Base-by-base conservation (phyloP, 1,140 invertebrate genomes). In the Sminthurinus signatus region DNA sequence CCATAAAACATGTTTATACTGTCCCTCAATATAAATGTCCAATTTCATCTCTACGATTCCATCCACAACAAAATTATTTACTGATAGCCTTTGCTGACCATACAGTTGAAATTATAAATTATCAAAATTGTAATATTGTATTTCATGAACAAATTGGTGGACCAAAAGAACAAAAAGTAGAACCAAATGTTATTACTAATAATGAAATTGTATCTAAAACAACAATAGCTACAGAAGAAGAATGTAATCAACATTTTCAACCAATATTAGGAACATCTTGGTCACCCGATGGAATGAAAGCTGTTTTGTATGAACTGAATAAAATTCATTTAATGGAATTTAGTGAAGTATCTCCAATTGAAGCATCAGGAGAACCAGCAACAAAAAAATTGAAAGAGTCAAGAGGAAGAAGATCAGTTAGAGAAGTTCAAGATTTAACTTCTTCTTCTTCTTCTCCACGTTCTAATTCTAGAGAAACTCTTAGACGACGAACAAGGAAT, bases 51-150 rank as follows among this genome's bases (percentile, higher is more conserved):
- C 5, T 65, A 19, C 2, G 25, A 46, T 68, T 71, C 29, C 65
- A 71, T 48, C 66, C 65, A 43, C 36, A 17, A 8, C 21, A 43
- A 5, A 59, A 55, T 12, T 60, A 59, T 17, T 19, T 71, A 2
- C 28, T 71, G n/a, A 8, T 66, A n/a, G 51, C 69, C 4, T 71
- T 48, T 64, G 36, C 56, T 0, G 69, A 71, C 44, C 59, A 61
- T 48, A 57, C 28, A 21, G 44, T 67, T 29, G 52, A 48, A 58
- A 48, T 71, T 27, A 65, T 43, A 44, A 65, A 71, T 48, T 65
- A 56, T 48, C 17, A 46, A 0, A 46, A n/a, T 2, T 14, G n/a
- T 23, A 56, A 60, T 42, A 48, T 71, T 27, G 28, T 65, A 39
- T 61, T 56, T 29, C 29, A 48, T 42, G 55, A 64, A 31, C 28